Evolutionary conservation across 1,140 invertebrate species (phyloP).

Genomic region (Copidosoma floridanum): DNA sequence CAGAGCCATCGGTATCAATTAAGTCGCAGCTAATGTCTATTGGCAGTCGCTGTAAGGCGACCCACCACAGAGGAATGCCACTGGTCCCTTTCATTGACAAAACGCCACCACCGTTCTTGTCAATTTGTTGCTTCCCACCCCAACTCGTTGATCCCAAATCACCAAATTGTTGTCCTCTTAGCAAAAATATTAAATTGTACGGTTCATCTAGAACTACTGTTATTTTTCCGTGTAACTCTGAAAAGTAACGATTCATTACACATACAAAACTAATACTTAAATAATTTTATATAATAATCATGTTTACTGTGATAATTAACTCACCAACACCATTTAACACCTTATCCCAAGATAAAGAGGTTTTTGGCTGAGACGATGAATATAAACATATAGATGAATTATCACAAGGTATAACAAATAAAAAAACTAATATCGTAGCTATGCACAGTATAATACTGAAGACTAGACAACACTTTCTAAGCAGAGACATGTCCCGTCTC

Average conservation of each 20-base stretch:
- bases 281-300: slow-evolving; percentile 6
- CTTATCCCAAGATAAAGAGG: slow-evolving; percentile 64
- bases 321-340: slow-evolving; percentile 67
- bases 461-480: slow-evolving; percentile 65
- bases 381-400: slow-evolving; percentile 63
- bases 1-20: slow-evolving; percentile 68
- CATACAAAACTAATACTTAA: slow-evolving; percentile 3
- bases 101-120: slow-evolving; percentile 53
- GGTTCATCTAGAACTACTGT: slow-evolving; percentile 64
- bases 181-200: slow-evolving; percentile 70
- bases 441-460: slow-evolving; percentile 69
- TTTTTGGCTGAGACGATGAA: slow-evolving; percentile 58
- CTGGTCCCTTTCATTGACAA: slow-evolving; percentile 55
- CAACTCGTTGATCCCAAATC: slow-evolving; percentile 58
- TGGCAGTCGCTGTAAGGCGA: slow-evolving; percentile 63
- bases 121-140: slow-evolving; percentile 41
- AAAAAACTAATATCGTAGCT: slow-evolving; percentile 68
- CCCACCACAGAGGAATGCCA: slow-evolving; percentile 64
- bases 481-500: slow-evolving; percentile 63
- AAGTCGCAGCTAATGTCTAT: slow-evolving; percentile 68
- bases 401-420: slow-evolving; percentile 75
- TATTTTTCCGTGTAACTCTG: slow-evolving; percentile 68
- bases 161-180: slow-evolving; percentile 60
- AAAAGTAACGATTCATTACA: slow-evolving; percentile 32
- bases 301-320: slow-evolving; percentile 12